These are phyloP conservation scores for Montifringilla adamsi DNA, from an alignment of 2,113 vertebrate species.

Conservation along the genomic window DNA sequence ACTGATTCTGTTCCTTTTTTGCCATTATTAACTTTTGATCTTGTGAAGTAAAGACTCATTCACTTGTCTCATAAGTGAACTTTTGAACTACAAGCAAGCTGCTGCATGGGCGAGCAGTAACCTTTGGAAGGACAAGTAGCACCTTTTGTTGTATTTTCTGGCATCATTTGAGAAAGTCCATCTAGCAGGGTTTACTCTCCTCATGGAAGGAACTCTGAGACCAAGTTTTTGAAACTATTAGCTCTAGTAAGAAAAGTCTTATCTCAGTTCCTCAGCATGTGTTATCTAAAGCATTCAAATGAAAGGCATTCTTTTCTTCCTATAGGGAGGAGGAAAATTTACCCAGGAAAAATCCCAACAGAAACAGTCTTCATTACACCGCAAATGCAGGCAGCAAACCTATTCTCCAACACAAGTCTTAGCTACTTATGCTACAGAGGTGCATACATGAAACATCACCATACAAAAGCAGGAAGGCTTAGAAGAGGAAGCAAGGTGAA, in stretches of 20 bases:
- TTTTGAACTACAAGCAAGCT: neutral
- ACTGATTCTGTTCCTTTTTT: neutral
- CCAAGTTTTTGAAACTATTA: neutral
- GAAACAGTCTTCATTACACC: neutral
- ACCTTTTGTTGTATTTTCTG: neutral
- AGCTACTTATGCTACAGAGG: neutral
- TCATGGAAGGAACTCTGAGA: neutral
- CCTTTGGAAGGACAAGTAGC: neutral
- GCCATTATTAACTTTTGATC: neutral
- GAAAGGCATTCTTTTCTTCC: neutral
- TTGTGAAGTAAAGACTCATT: neutral
- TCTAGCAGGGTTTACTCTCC: neutral
- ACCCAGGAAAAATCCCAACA: neutral
- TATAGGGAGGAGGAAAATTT: neutral
- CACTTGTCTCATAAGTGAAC: neutral
- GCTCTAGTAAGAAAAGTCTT: neutral
- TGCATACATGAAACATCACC: neutral
- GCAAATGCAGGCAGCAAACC: neutral
- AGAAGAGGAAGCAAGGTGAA: neutral
- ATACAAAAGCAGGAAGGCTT: neutral
- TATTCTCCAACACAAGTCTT: neutral
- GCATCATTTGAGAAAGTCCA: neutral
- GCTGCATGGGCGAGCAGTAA: fast-evolving
- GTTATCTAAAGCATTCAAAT: neutral
- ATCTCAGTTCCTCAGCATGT: neutral